These are phyloP conservation scores for Merluccius polli DNA, from an alignment of 2,797 vertebrate species.

Conservation along the genomic window DNA sequence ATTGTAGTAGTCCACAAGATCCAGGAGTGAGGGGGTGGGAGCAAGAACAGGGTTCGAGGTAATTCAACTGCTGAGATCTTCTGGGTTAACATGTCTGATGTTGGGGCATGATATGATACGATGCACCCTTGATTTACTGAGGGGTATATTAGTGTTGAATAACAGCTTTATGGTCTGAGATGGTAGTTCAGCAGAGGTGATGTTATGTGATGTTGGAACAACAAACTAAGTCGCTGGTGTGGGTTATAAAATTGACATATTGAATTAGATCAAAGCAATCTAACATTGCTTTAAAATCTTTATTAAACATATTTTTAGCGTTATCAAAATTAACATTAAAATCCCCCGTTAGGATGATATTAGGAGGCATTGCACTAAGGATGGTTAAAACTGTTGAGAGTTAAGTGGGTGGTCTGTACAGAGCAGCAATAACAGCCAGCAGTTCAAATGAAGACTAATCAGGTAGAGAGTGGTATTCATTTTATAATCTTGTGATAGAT, in stretches of 20 bases:
- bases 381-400: not conserved
- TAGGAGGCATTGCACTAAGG: not conserved
- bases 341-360: constrained; percentile 5
- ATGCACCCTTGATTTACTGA: not conserved
- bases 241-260: not conserved
- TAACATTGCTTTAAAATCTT: constrained; percentile 6
- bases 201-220: constrained; percentile 1
- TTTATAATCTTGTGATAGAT: not conserved
- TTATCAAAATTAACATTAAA: constrained; percentile 4
- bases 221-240: not conserved
- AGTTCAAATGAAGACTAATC: not conserved
- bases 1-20: no score
- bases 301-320: not conserved
- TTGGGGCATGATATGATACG: not conserved
- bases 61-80: not conserved
- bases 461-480: not conserved
- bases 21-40: no score
- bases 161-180: constrained; percentile 1
- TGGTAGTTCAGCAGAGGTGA: not conserved
- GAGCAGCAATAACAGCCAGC: not conserved
- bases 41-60: not conserved
- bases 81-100: constrained; percentile 1
- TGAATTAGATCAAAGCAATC: no score
- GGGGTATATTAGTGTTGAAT: not conserved
- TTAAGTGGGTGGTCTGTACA: not conserved